phyloP scores from a whole-genome alignment of 2,797 vertebrate genomes.

The Gallinago solitaria region DNA sequence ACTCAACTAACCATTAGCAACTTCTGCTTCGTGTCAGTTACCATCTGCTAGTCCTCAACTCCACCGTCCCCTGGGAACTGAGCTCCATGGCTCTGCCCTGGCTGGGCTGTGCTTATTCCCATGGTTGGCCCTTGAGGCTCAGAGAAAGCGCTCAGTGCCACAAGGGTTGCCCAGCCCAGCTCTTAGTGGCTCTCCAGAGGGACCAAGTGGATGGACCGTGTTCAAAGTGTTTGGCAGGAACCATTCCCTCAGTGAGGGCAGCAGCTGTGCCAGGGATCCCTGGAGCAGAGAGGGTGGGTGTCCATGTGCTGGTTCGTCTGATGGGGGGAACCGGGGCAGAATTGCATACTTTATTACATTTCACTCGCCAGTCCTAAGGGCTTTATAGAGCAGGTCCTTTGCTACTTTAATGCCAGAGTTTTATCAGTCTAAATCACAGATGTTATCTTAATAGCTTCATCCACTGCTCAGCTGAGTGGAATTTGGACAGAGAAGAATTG shows the following conservation, averaged over 20 bases:
- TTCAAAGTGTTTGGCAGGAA: neutral
- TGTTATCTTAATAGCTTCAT: neutral
- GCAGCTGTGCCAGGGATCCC: neutral
- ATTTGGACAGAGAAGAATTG: neutral
- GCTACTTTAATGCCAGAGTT: neutral
- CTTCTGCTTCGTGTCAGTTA: neutral
- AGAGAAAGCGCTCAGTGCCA: rapidly evolving
- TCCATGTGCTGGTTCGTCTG: rapidly evolving
- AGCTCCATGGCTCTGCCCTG: neutral
- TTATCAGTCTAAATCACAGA: neutral
- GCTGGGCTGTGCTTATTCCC: neutral
- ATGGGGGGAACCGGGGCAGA: neutral
- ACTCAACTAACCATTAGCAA: neutral
- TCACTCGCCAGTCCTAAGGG: neutral
- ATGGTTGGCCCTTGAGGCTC: neutral
- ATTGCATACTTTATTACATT: neutral
- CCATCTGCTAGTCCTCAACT: slow-evolving; percentile 18
- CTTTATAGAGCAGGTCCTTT: neutral
- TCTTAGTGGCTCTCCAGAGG: neutral
- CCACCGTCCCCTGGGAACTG: neutral
- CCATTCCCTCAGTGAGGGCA: neutral
- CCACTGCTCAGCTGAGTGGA: neutral
- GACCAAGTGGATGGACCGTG: neutral
- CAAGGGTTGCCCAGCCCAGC: neutral
- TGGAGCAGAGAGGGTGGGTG: neutral